These are phyloP conservation scores for Spinus olivaceus DNA, from an alignment of 2,797 vertebrate genomes.

Conservation along the genomic window DNA sequence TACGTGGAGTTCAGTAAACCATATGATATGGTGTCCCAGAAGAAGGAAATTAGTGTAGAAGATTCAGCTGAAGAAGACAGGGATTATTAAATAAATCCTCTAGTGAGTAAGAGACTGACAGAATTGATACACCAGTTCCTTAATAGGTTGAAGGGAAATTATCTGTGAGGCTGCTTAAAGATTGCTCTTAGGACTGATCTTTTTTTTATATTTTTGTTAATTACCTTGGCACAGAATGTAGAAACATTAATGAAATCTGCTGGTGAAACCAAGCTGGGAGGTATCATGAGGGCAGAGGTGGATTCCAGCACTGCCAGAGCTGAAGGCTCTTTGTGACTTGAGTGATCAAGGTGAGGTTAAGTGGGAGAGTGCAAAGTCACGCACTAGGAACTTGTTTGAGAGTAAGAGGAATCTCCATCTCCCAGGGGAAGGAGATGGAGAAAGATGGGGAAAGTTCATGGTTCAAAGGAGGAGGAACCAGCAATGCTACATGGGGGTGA, in stretches of 20 bases:
- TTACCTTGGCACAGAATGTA: background rate
- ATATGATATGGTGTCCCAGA: background rate
- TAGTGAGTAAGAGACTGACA: background rate
- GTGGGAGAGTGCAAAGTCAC: background rate
- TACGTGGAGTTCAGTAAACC: background rate
- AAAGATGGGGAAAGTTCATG: background rate
- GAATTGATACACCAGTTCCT: background rate
- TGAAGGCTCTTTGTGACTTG: background rate
- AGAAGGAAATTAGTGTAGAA: background rate
- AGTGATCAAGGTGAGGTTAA: background rate
- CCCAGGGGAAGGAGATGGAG: background rate
- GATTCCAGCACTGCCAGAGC: background rate
- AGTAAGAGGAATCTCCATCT: background rate
- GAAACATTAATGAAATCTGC: slow-evolving; percentile 20
- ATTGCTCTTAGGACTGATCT: slow-evolving; percentile 2
- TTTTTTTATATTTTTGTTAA: slow-evolving; percentile 41
- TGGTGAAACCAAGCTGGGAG: background rate
- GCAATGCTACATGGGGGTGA: rapidly evolving
- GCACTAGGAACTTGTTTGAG: background rate
- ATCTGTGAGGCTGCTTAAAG: background rate
- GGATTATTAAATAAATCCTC: slow-evolving; percentile 4
- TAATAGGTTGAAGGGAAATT: background rate
- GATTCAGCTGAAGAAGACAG: background rate
- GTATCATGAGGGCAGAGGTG: background rate
- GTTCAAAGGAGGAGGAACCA: background rate